phyloP scores from a whole-genome alignment of 2,797 vertebrate species.

The Champsocephalus esox region DNA sequence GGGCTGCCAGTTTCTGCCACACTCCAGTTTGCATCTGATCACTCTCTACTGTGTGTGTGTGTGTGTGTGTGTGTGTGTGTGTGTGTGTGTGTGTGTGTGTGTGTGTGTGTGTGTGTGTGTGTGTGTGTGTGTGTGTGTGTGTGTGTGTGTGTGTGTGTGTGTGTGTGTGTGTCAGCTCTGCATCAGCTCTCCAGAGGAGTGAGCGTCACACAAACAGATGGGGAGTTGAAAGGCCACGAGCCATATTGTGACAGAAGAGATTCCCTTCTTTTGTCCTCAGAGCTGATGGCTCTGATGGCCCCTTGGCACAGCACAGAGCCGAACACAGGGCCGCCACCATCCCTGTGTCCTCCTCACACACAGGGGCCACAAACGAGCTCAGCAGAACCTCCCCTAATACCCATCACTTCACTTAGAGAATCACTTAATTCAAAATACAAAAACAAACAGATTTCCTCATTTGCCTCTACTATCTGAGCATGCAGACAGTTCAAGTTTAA shows the following conservation, averaged over 20 bases:
- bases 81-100: slow-evolving; percentile 25
- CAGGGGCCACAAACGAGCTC: slow-evolving; percentile 23
- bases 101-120: slow-evolving; percentile 13
- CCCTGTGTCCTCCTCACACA: slow-evolving; percentile 24
- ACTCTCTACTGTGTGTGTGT: slow-evolving; percentile 17
- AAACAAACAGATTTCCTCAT: slow-evolving; percentile 5
- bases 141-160: slow-evolving; percentile 17
- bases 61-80: slow-evolving; percentile 12
- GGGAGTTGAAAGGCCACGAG: slow-evolving; percentile 89
- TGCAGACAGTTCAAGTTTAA: neutral
- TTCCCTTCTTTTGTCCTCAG: slow-evolving; percentile 81
- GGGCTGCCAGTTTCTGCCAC: slow-evolving; percentile 77
- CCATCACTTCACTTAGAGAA: slow-evolving; percentile 15
- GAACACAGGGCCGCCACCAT: slow-evolving; percentile 54
- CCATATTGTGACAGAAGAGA: slow-evolving; percentile 87
- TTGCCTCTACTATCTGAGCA: neutral
- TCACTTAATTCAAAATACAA: slow-evolving; percentile 19
- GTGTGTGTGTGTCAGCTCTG: slow-evolving; percentile 25
- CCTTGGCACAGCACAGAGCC: slow-evolving; percentile 46
- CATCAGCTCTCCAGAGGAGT: slow-evolving; percentile 55
- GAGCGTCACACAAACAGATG: slow-evolving; percentile 87
- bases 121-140: slow-evolving; percentile 30
- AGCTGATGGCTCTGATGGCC: slow-evolving; percentile 63
- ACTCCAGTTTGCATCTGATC: slow-evolving; percentile 40
- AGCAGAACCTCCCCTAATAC: slow-evolving; percentile 12